phyloP scores from a whole-genome alignment of 2,888 invertebrate species.

The Julus scandinavius region DNA sequence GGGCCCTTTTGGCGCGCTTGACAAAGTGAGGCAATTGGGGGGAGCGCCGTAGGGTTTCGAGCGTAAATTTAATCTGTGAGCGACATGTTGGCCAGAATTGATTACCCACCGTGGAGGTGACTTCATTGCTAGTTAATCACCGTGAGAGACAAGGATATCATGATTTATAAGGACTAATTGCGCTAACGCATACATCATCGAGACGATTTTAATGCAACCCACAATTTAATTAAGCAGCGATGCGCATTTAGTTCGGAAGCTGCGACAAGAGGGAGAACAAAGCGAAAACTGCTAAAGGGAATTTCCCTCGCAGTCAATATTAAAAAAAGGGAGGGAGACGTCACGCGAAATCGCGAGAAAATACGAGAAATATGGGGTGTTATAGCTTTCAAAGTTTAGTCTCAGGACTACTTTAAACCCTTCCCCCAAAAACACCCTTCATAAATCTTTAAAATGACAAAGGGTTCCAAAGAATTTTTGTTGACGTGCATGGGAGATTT shows the following conservation, averaged over 20 bases:
- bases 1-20: background rate
- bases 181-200: conserved; percentile 55
- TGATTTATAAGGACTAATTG: conserved; percentile 56
- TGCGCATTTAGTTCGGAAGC: conserved; percentile 9
- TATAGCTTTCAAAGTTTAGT: too few species aligned
- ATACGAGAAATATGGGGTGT: background rate
- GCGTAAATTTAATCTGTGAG: conserved; percentile 53
- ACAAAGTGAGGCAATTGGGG: background rate
- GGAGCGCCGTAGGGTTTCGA: conserved; percentile 19
- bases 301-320: background rate
- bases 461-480: too few species aligned
- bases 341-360: background rate
- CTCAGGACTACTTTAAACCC: too few species aligned
- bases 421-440: too few species aligned
- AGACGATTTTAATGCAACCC: conserved; percentile 54
- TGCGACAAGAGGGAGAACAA: conserved; percentile 39
- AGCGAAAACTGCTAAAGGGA: background rate
- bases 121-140: conserved; percentile 56
- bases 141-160: conserved; percentile 49
- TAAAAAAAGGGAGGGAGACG: background rate
- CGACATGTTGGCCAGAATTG: conserved; percentile 55
- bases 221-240: conserved; percentile 53
- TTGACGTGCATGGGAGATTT: too few species aligned
- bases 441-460: too few species aligned
- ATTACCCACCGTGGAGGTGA: conserved; percentile 55